Conservation (phyloP, 2,797 vertebrate genomes). For the Cyclopterus lumpus region DNA sequence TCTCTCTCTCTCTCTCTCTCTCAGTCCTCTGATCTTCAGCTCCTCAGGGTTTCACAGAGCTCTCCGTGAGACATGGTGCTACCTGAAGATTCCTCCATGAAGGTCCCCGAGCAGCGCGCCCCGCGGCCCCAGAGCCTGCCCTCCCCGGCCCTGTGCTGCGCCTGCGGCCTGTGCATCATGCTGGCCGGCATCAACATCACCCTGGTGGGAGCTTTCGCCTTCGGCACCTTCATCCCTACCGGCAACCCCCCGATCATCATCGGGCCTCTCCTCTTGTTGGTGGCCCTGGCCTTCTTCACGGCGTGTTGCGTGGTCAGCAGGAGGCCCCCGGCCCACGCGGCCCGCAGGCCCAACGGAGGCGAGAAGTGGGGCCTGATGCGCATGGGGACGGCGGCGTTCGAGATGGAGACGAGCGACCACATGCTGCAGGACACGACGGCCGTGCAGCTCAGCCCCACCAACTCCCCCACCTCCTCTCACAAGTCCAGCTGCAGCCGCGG, state of each 20-base stretch:
- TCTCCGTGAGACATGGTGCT: slow-evolving; percentile 68
- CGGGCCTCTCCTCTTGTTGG: slow-evolving; percentile 88
- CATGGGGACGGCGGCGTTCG: slow-evolving; percentile 85
- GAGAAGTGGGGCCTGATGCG: slow-evolving; percentile 85
- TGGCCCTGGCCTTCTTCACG: slow-evolving; percentile 89
- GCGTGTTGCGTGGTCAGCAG: slow-evolving; percentile 91
- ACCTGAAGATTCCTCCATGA: slow-evolving; percentile 80
- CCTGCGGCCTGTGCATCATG: slow-evolving; percentile 95
- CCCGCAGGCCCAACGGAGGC: slow-evolving; percentile 72
- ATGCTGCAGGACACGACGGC: slow-evolving; percentile 94
- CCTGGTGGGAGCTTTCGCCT: slow-evolving; percentile 92
- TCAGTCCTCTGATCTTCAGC: slow-evolving; percentile 14
- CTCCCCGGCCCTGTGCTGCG: slow-evolving; percentile 93
- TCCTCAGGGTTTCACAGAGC: slow-evolving; percentile 13
- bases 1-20: neutral
- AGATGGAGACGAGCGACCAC: slow-evolving; percentile 95
- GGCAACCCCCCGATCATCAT: slow-evolving; percentile 91
- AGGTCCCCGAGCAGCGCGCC: slow-evolving; percentile 67
- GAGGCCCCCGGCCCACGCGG: slow-evolving; percentile 72
- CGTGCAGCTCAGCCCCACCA: slow-evolving; percentile 92
- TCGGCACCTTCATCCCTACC: slow-evolving; percentile 87
- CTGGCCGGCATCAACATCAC: slow-evolving; percentile 97
- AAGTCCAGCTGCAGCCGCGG: slow-evolving; percentile 83
- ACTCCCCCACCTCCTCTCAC: slow-evolving; percentile 87
- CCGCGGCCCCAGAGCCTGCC: slow-evolving; percentile 85